phyloP scores from a whole-genome alignment of 2,797 vertebrate genomes.

The Zalophus californianus region DNA sequence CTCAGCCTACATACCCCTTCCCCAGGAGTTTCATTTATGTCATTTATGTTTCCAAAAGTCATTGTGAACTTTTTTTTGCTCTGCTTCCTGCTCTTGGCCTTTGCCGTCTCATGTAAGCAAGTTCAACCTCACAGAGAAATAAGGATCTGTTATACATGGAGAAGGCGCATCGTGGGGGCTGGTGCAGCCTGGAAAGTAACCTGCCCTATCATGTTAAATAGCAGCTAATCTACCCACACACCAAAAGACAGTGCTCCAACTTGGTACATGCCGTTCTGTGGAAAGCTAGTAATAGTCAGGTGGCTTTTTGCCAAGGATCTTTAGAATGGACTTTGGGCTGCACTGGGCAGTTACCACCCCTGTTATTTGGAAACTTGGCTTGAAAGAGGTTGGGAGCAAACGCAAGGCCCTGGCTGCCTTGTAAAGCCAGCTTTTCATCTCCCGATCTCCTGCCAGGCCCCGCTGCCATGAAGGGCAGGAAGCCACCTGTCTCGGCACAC shows the following conservation, averaged over 20 bases:
- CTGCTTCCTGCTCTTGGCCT: not conserved
- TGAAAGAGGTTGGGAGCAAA: not conserved
- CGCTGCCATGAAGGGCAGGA: not conserved
- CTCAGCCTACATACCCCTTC: not conserved
- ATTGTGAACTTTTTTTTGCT: not conserved
- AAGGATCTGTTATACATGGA: not conserved
- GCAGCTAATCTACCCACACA: constrained; percentile 40
- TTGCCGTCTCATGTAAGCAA: constrained; percentile 40
- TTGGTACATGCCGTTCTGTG: not conserved
- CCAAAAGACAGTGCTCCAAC: not conserved
- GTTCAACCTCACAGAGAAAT: not conserved
- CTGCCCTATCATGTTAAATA: constrained; percentile 39
- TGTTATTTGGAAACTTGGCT: constrained; percentile 57
- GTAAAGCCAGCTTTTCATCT: not conserved
- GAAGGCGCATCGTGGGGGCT: not conserved
- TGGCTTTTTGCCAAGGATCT: constrained; percentile 69
- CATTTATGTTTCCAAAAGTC: not conserved
- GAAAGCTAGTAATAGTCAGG: not conserved
- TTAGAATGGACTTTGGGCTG: constrained; percentile 52
- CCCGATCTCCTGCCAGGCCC: not conserved
- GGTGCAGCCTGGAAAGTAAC: constrained; percentile 16
- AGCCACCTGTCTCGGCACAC: not conserved
- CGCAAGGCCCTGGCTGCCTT: constrained; percentile 32
- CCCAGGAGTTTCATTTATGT: not conserved
- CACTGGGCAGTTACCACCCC: constrained; percentile 20